These are phyloP conservation scores for Drosophila birchii DNA, from an alignment of 2,888 invertebrate species.

Conservation along the genomic window DNA sequence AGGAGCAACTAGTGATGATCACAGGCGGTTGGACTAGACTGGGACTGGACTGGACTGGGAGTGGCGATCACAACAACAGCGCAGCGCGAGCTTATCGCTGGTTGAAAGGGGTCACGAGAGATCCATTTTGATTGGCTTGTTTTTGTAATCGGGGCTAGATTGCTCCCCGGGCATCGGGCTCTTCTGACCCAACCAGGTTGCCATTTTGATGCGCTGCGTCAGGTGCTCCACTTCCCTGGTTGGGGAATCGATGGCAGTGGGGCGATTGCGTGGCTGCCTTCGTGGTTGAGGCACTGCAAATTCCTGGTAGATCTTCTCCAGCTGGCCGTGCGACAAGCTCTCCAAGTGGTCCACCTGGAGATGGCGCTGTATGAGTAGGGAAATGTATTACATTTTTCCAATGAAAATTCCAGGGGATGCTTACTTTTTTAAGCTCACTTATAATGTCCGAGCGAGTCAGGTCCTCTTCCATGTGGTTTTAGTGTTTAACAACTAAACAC, in stretches of 20 bases:
- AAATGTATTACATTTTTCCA: too few relatives aligned
- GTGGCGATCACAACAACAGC: background rate
- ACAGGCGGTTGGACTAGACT: background rate
- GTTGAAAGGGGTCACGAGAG: conserved; percentile 13
- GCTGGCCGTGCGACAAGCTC: conserved; percentile 26
- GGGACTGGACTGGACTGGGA: background rate
- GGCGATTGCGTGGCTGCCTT: conserved; percentile 46
- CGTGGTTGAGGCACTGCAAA: conserved; percentile 54
- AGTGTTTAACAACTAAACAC: background rate
- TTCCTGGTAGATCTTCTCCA: conserved; percentile 46
- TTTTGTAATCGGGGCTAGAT: background rate
- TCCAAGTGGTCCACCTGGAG: conserved; percentile 30
- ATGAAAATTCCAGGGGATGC: too few relatives aligned
- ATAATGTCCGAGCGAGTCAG: background rate
- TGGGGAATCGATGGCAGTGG: too few relatives aligned
- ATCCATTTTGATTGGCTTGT: conserved; percentile 37
- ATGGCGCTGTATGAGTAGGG: background rate
- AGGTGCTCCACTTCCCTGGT: conserved; percentile 33
- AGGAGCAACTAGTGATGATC: background rate
- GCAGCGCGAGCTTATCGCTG: conserved; percentile 7
- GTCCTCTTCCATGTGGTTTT: background rate
- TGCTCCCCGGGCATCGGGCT: conserved; percentile 4
- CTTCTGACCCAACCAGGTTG: conserved; percentile 41
- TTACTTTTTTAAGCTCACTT: background rate
- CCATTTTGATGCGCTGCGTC: conserved; percentile 39